A percentile compares a stretch with the other conserved stretches of the same genome.
These are phyloP conservation scores for Bombus confusus DNA, from an alignment of 1,140 invertebrate species.

Conservation along the genomic window DNA sequence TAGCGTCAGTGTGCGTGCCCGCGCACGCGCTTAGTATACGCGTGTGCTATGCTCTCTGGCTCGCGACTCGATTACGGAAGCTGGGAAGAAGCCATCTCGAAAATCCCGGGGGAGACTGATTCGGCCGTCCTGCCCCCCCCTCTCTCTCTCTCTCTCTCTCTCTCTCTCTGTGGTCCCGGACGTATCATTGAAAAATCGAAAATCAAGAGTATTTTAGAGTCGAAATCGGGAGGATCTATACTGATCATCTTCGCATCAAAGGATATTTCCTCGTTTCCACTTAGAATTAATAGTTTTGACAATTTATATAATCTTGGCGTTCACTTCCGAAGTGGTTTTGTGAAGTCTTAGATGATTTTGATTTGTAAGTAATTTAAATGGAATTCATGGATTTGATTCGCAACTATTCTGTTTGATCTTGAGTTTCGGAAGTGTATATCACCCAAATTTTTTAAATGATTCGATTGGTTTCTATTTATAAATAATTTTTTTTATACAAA, in stretches of 20 bases:
- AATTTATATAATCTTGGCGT: too few species aligned
- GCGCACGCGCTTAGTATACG: conserved; percentile 24
- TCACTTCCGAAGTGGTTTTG: too few species aligned
- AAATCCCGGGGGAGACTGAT: conserved; percentile 67
- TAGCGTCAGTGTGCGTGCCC: conserved; percentile 4
- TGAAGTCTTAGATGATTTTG: too few species aligned
- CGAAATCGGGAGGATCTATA: not conserved
- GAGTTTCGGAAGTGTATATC: too few species aligned
- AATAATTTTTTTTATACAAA: too few species aligned
- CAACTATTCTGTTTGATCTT: too few species aligned
- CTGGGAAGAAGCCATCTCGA: conserved; percentile 69
- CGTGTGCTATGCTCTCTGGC: not conserved
- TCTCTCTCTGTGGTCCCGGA: not conserved
- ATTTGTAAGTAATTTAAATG: too few species aligned
- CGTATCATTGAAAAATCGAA: conserved; percentile 27
- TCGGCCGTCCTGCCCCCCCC: conserved; percentile 9
- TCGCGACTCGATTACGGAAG: conserved; percentile 67
- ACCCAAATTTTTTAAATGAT: too few species aligned
- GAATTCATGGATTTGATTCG: too few species aligned
- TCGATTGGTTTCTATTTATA: too few species aligned
- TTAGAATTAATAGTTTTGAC: not conserved
- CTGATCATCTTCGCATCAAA: not conserved
- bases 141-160: too few species aligned
- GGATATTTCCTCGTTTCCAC: not conserved
- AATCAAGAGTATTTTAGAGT: not conserved